Base-by-base conservation (phyloP, 2,797 vertebrate species). In the Picus viridis region DNA sequence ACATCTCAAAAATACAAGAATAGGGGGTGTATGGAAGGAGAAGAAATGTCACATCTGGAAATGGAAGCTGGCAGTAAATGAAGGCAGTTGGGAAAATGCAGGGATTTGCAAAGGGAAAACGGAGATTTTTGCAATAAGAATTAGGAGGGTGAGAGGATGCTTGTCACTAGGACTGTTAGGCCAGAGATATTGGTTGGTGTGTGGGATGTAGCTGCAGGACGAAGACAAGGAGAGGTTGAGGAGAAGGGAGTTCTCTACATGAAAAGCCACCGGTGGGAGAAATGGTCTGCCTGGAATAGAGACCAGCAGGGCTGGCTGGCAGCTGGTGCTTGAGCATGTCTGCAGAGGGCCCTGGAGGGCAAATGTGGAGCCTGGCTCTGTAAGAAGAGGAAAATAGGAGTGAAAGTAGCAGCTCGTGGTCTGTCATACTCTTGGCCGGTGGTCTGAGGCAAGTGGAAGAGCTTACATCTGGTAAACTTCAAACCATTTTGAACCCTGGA, bases 151-250 rank as follows among this genome's bases (percentile, higher is more conserved):
- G 10, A 75, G 49, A 49, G 7, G 30, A 12, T 10, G 6, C 27
- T 45, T 53, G 20, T 64, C 54, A 53, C 47, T 22, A 53, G 32
- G 30, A 11, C 39, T 30, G 4, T 2, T 17, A 43, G 82, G 49
- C 57, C 61, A 39, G 26, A 32, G 71, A 3, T 3, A 2, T 3
- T 14, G 29, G 13, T 26, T 49, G 72, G 16, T 1, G 0, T 3
- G 45, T 43, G 71, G 45, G 30, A 20, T 11, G 43, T 18, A 17
- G 79, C 32, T 74, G 53, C 30, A 59, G 76, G 65, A 9, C 27
- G 53, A 62, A 51, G 20, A 12, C 6, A 7, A 8, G 36, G 20
- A 61, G 7, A 61, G 45, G 15, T 53, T 73, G 62, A 30, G 45
- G 59, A 86, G 71, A 53, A 63, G 49, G 57, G 20, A 63, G 10